Base-by-base conservation (phyloP, 1,140 invertebrate genomes). In the Pararge aegeria region DNA sequence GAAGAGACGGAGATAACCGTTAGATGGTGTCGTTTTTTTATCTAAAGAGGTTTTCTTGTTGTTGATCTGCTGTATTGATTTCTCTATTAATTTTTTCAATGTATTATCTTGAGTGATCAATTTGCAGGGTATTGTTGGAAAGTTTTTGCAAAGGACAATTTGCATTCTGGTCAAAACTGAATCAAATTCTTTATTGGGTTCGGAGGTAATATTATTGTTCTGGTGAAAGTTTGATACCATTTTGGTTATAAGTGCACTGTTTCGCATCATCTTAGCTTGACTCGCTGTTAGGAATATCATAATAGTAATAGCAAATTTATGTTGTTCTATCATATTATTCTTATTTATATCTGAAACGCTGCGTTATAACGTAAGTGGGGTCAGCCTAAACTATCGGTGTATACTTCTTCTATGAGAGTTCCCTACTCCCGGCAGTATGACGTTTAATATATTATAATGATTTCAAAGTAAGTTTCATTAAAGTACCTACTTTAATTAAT, bases 181-280 rank as follows among this genome's bases (percentile, higher is more conserved):
- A 49, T 70, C 24, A 30, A 29, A 10, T 44, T 65, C 64, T 13
- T 53, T 48, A 29, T 65, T 21, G 0, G 49, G 44, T 27, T 77
- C 69, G 5, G 69, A 65, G n/a, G 7, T 24, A 2, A 46, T 51
- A 20, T 70, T 68, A 54, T 74, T 78, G 34, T 78, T 71, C 64
- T 75, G 75, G 29, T 75, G 80, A 53, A 86, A 84, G 58, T 86
- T 77, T 0, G 77, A 82, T 1, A 88, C 68, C 85, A 88, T 86
- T 65, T 84, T 83, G 9, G 68, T 72, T 54, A 85, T 85, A 0
- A 87, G 68, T 0, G 75, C 86, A 42, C 79, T 85, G 61, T 87
- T 87, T 37, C 85, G 64, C 52, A 89, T 51, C 20, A 89, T 76
- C 51, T 75, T 82, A 2, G 67, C 65, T 5, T 63, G 53, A 16